These are phyloP conservation scores for Cataglyphis livida DNA, from an alignment of 2,888 invertebrate species.

Conservation along the genomic window DNA sequence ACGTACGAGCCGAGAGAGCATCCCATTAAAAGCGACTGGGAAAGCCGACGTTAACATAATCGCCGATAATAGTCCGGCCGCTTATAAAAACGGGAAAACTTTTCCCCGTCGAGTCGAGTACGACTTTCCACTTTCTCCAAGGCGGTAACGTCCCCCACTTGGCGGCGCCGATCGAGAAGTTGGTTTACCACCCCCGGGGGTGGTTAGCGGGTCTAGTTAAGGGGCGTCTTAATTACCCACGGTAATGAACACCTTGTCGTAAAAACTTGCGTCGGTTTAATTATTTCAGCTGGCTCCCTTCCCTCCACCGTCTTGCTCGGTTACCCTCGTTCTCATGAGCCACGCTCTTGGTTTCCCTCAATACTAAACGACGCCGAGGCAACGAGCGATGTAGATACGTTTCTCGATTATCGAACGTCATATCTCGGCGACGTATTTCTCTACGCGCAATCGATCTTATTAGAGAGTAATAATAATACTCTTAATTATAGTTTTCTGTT, in stretches of 20 bases:
- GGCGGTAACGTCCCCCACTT: conserved; percentile 61
- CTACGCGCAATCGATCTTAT: neutral
- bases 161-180: conserved; percentile 79
- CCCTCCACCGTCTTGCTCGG: conserved; percentile 62
- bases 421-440: neutral
- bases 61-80: conserved; percentile 82
- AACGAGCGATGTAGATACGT: conserved; percentile 58
- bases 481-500: neutral
- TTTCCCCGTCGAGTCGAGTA: conserved; percentile 59
- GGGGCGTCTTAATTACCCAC: conserved; percentile 86
- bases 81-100: conserved; percentile 81
- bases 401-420: conserved; percentile 37
- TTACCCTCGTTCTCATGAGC: conserved; percentile 68
- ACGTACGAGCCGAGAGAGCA: conserved; percentile 61
- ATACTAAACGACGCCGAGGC: conserved; percentile 63
- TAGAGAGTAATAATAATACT: neutral
- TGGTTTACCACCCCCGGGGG: conserved; percentile 85
- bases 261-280: conserved; percentile 85
- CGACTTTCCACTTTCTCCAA: conserved; percentile 62
- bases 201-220: conserved; percentile 85
- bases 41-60: conserved; percentile 77
- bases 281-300: conserved; percentile 80
- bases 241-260: conserved; percentile 86
- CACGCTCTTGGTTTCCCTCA: conserved; percentile 45
- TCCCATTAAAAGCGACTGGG: conserved; percentile 64